Evolutionary conservation across 1,140 invertebrate species (phyloP).

Genomic region (Diuraphis noxia): DNA sequence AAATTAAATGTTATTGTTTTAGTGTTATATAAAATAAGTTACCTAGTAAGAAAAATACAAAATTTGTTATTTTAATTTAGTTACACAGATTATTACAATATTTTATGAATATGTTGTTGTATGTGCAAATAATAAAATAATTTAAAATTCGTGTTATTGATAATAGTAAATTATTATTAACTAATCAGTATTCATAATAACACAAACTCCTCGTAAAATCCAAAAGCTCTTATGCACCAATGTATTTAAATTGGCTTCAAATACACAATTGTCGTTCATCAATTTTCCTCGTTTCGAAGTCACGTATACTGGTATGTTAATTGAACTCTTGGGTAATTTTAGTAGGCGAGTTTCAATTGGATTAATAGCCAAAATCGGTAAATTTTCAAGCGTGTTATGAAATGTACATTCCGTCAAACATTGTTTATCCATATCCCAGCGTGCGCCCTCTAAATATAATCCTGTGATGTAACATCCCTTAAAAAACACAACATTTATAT

Average conservation of each 20-base stretch:
- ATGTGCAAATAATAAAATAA: not conserved
- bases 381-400: conserved; percentile 80
- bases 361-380: conserved; percentile 81
- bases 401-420: conserved; percentile 76
- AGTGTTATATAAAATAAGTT: not conserved
- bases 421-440: conserved; percentile 75
- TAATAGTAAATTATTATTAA: not conserved
- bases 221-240: conserved; percentile 81
- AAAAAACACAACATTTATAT: not conserved
- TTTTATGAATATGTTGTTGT: not conserved
- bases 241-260: conserved; percentile 82
- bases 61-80: not conserved
- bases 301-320: conserved; percentile 83
- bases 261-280: conserved; percentile 85
- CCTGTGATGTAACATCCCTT: conserved; percentile 80
- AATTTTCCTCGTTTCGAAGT: conserved; percentile 76
- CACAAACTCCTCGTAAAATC: conserved; percentile 84
- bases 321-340: conserved; percentile 78
- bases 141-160: not conserved
- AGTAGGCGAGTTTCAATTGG: conserved; percentile 81
- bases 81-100: not conserved
- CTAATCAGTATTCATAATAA: conserved; percentile 77
- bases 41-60: not conserved
- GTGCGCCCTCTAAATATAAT: conserved; percentile 86
- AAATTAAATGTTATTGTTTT: not conserved